phyloP scores from a whole-genome alignment of 2,113 vertebrate genomes.

The Hippocampus comes region DNA sequence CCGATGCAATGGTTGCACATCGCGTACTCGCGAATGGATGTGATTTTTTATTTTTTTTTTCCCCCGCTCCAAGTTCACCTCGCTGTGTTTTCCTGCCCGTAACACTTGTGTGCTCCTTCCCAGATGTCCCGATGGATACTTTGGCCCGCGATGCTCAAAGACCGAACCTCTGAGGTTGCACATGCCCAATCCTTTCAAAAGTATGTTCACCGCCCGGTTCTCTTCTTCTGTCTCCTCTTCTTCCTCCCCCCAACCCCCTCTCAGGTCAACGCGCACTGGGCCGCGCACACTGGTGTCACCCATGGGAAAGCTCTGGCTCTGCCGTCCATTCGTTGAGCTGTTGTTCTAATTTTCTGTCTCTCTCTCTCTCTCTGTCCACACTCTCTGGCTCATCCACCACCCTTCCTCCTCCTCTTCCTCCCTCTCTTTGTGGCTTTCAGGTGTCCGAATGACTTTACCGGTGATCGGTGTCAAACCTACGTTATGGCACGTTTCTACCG shows the following conservation, averaged over 20 bases:
- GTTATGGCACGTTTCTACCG: conserved; percentile 99
- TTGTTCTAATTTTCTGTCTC: conserved; percentile 80
- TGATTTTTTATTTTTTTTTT: too few species aligned
- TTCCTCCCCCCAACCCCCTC: conserved; percentile 52
- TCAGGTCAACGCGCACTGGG: conserved; percentile 65
- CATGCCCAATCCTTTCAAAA: conserved; percentile 96
- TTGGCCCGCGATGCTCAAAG: conserved; percentile 95
- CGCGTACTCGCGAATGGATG: neutral
- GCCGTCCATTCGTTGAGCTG: conserved; percentile 66
- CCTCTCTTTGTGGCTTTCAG: conserved; percentile 81
- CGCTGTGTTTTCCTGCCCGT: conserved; percentile 46
- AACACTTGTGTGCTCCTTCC: conserved; percentile 87
- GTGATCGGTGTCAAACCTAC: conserved; percentile 99
- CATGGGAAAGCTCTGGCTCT: conserved; percentile 70
- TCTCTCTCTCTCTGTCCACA: conserved; percentile 37
- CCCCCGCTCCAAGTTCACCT: conserved; percentile 7
- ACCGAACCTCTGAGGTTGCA: conserved; percentile 92
- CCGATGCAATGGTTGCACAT: neutral
- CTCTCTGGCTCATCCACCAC: conserved; percentile 73
- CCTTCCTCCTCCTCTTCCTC: conserved; percentile 70
- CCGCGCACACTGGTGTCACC: conserved; percentile 64
- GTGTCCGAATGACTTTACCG: conserved; percentile 99
- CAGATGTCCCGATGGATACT: conserved; percentile 97
- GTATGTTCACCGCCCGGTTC: conserved; percentile 81
- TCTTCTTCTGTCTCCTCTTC: conserved; percentile 50